These are phyloP conservation scores for Eubucco bourcierii DNA, from an alignment of 2,113 vertebrate genomes.

Conservation along the genomic window DNA sequence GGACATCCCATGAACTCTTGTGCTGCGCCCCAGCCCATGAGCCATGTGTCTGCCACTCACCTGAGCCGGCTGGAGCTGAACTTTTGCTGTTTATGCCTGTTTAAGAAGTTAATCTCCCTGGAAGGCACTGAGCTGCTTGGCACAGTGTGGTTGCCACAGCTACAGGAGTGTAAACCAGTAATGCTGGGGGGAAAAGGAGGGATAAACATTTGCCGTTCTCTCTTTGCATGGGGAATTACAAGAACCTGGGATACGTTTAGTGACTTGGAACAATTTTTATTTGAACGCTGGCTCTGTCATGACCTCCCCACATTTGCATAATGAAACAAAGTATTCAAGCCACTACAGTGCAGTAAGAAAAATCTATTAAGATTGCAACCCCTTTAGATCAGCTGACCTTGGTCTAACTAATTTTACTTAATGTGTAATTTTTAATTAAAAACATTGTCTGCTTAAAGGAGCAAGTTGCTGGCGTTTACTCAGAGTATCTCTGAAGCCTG, in stretches of 20 bases:
- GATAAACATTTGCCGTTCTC: constrained; percentile 11
- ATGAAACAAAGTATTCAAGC: background rate
- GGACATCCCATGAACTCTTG: background rate
- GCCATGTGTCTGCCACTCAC: background rate
- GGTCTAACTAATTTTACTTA: background rate
- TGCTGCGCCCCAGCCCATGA: background rate
- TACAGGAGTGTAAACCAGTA: background rate
- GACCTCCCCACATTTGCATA: background rate
- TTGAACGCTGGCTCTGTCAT: background rate
- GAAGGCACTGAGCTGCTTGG: background rate
- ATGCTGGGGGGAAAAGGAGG: background rate
- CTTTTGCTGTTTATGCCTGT: background rate
- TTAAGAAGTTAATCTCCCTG: constrained; percentile 41
- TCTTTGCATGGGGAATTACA: background rate
- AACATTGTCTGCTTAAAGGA: background rate
- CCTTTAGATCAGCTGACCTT: background rate
- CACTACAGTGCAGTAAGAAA: background rate
- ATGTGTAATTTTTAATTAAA: background rate
- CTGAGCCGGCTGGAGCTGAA: background rate
- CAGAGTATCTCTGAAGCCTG: background rate
- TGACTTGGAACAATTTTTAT: constrained; percentile 22
- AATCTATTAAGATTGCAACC: background rate
- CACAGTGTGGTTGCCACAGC: background rate
- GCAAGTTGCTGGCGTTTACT: background rate
- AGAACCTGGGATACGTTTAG: constrained; percentile 21